Evolutionary conservation across 2,797 vertebrate genomes (phyloP), one percentile per base, ranked within the genome.

Genomic region (Poeciliopsis paucimaculata): DNA sequence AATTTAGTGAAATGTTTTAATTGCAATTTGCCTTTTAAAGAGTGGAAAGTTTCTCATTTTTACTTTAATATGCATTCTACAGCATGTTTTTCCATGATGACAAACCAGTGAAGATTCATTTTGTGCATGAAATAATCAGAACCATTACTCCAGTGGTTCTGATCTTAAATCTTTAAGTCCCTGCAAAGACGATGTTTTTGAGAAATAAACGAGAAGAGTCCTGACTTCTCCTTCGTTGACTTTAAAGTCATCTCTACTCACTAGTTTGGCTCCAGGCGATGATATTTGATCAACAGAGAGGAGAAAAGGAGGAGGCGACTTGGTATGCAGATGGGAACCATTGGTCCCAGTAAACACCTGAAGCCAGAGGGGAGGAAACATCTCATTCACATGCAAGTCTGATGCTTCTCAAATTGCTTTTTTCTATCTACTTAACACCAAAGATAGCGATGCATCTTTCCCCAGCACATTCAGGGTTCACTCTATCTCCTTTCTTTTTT

Each of bases 301-400:
- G 77, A 82, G 74, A 82, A 80, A 85, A 76, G 77, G 5, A 51
- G 84, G 80, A 83, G 85, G 82, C 83, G 86, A 80, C 73, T 74
- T 62, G 90, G 81, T 81, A 86, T 94, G 82, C 91, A 93, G 86
- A 92, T 93, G 87, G 88, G 76, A 92, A 92, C 89, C 87, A 89
- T 62, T 80, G 88, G 84, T 91, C 87, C 86, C 90, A 88, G 88
- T 90, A 91, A 92, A 92, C 91, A 94, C 92, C 92, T 94, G 93
- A 90, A 91, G 92, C 92, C 88, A 85, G 86, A 84, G 80, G 90
- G 84, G 84, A 86, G 88, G 90, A 51, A 90, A 72, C 55, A 86
- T 91, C 85, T 90, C 76, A 92, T 93, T 93, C 85, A 85, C 90
- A 94, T 92, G 92, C 88, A 80, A 89, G 88, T 83, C 89, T 85